Evolutionary conservation across 2,797 vertebrate species (phyloP).

Genomic region (Karalla daura): DNA sequence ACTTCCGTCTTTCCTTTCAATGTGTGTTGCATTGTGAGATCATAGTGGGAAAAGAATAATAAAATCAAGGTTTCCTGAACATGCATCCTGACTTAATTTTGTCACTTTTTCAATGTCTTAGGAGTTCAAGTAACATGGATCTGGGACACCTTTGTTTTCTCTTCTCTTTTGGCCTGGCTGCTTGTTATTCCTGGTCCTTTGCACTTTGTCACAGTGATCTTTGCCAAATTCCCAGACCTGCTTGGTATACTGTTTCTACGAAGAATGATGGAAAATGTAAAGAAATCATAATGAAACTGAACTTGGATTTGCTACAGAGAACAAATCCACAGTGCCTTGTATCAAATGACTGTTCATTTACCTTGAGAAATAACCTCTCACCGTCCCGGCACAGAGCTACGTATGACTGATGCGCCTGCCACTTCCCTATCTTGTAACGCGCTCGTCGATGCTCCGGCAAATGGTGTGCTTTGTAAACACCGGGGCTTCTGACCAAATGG

Average conservation of each 20-base stretch:
- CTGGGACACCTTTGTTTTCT: not conserved
- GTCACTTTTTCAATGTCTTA: not conserved
- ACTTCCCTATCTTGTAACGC: conserved; percentile 25
- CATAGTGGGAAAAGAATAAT: too few relatives aligned
- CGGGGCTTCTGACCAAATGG: conserved; percentile 24
- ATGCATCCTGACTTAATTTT: not conserved
- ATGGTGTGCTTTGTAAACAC: conserved; percentile 8
- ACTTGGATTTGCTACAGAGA: not conserved
- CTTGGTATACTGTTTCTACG: not conserved
- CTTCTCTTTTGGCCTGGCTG: not conserved
- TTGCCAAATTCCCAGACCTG: not conserved
- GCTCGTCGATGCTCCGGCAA: not conserved
- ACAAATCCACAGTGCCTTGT: not conserved
- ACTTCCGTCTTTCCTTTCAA: not conserved
- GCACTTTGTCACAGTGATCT: not conserved
- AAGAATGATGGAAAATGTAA: not conserved
- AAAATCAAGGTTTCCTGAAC: not conserved
- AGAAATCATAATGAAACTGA: not conserved
- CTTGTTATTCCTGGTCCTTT: too few relatives aligned
- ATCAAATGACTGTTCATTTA: not conserved
- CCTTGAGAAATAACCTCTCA: too few relatives aligned
- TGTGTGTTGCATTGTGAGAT: not conserved
- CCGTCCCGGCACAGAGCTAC: conserved; percentile 14
- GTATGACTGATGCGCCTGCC: conserved; percentile 25
- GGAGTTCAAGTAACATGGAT: not conserved